These are phyloP conservation scores for Hormaphis cornu DNA, from an alignment of 1,140 invertebrate species.

Conservation along the genomic window DNA sequence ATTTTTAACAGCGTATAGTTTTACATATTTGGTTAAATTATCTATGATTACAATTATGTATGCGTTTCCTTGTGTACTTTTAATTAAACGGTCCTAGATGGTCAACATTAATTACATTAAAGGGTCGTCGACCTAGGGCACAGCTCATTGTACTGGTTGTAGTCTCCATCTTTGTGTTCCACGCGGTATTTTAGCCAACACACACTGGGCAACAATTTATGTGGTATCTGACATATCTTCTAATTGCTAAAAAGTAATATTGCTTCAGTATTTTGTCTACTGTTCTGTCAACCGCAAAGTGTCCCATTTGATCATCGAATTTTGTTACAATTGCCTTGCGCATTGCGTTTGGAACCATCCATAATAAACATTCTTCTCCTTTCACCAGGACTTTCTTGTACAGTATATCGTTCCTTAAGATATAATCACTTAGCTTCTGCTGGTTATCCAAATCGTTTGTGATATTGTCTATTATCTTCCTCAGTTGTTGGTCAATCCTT, in stretches of 20 bases:
- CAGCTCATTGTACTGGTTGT: no score
- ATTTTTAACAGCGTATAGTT: background rate
- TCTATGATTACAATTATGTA: background rate
- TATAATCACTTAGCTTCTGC: background rate
- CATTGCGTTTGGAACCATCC: background rate
- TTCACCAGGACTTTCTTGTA: background rate
- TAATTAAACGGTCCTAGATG: background rate
- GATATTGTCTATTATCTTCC: background rate
- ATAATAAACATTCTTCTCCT: background rate
- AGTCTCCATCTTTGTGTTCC: constrained; percentile 33
- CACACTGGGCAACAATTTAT: constrained; percentile 35
- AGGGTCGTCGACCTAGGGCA: background rate
- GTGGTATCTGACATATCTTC: constrained; percentile 9
- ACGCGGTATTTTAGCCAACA: constrained; percentile 33
- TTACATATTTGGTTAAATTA: background rate
- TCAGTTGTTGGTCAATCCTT: background rate
- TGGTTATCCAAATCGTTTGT: background rate
- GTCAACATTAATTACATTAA: background rate
- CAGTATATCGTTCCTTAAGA: background rate
- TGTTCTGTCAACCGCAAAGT: background rate
- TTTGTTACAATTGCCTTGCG: background rate
- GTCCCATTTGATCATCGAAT: background rate
- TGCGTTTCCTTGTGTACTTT: background rate
- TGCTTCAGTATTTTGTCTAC: background rate
- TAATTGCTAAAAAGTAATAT: background rate